Conservation (phyloP, 1,140 invertebrate species). For the Hermetia illucens region DNA sequence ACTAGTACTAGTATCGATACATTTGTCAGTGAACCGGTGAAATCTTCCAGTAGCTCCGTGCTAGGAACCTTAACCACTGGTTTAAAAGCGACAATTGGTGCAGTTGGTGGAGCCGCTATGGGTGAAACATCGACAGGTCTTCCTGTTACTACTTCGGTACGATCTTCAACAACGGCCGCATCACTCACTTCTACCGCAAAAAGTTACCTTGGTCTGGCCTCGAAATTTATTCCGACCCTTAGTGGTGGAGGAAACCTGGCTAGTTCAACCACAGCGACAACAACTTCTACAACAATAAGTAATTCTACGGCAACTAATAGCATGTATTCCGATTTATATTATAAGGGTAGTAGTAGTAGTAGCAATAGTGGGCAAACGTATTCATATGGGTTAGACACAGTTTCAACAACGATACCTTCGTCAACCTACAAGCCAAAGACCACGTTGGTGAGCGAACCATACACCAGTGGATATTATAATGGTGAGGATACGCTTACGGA, state of each 20-base stretch:
- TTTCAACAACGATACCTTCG: too few relatives aligned
- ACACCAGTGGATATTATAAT: too few relatives aligned
- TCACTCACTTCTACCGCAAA: conserved; percentile 9
- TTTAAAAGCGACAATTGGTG: conserved; percentile 5
- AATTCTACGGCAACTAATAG: not conserved
- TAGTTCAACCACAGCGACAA: conserved; percentile 7
- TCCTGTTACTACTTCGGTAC: not conserved
- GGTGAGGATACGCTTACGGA: too few relatives aligned
- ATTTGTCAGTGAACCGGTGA: too few relatives aligned
- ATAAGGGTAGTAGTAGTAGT: too few relatives aligned
- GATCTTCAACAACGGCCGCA: not conserved
- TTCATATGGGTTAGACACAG: too few relatives aligned
- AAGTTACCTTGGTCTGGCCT: conserved; percentile 21
- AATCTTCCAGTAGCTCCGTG: too few relatives aligned
- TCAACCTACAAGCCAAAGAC: too few relatives aligned
- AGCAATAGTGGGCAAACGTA: too few relatives aligned
- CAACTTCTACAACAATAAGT: conserved; percentile 1
- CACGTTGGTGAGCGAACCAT: too few relatives aligned
- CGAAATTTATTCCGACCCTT: conserved; percentile 21
- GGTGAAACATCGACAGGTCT: not conserved
- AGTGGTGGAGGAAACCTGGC: conserved; percentile 8
- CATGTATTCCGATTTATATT: too few relatives aligned
- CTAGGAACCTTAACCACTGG: not conserved
- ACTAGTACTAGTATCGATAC: too few relatives aligned
- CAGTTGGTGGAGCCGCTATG: conserved; percentile 9